Base-by-base conservation (phyloP, 1,140 invertebrate genomes). In the Venturia canescens region DNA sequence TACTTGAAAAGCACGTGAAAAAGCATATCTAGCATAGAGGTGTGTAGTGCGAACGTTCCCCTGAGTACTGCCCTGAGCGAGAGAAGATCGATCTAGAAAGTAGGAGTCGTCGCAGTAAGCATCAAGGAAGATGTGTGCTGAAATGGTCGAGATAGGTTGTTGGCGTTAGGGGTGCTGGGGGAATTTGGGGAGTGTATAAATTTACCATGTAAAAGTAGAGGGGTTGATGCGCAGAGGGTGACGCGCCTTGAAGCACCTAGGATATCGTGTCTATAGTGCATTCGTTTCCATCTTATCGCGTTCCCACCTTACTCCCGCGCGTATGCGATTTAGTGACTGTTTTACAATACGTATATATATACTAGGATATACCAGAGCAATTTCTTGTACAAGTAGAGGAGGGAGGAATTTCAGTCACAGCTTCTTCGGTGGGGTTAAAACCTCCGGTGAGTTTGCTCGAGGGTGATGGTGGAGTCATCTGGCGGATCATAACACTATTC, bases 81-180 rank as follows among this genome's bases (percentile, higher is more conserved):
- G 87, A 86, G 89, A 91, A 88, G 88, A 91, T 90, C 90, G 90
- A 91, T 91, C 90, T 90, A 90, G 72, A 91, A 90, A 89, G 88
- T 89, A 89, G 89, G 90, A 91, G 90, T 90, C 90, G 90, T 87
- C 90, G 90, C 89, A 91, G 90, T 91, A 89, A 90, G 85, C 84
- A 84, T 85, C 85, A 84, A 86, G 57, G 87, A 90, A 88, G 87
- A 90, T 90, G 86, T 60, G 16, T 29, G 29, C 48, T 7, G 48
- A 11, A 21, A 23, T 34, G n/a, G 69, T 21, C 15, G 31, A 34
- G 7, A 34, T 34, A 34, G 31, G 31, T 34, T 34, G 31, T 34
- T 7, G 7, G 31, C 7, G 31, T 34, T 34, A 1, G 15, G 23
- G 6, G 15, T 31, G 48, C 48, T 50, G 31, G 26, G 48, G 38